These are phyloP conservation scores for Melanitta fusca DNA, from an alignment of 2,797 vertebrate species.

Conservation along the genomic window DNA sequence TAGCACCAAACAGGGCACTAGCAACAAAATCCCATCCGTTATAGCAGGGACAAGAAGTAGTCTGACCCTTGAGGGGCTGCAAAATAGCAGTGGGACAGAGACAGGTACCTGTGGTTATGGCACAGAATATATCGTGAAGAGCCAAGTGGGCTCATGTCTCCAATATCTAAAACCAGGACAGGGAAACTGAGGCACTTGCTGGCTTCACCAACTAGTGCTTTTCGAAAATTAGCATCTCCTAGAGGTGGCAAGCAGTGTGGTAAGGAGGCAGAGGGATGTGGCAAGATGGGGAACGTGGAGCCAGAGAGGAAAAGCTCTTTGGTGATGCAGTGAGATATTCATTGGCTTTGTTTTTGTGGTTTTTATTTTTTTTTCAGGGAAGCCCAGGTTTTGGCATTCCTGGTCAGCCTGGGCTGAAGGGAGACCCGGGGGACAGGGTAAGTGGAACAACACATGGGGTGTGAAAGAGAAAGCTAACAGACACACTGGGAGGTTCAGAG, in stretches of 20 bases:
- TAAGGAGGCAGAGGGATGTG: not conserved
- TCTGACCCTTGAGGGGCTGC: not conserved
- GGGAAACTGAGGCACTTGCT: accelerated
- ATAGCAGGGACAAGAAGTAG: not conserved
- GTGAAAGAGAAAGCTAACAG: not conserved
- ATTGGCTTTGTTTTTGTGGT: not conserved
- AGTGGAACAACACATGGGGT: slow-evolving; percentile 11
- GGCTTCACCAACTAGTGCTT: not conserved
- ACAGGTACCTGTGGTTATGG: not conserved
- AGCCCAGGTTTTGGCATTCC: slow-evolving; percentile 91
- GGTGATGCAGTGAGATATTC: accelerated
- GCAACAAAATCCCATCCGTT: not conserved
- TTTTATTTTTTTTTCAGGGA: slow-evolving; percentile 76
- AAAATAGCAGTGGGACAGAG: not conserved
- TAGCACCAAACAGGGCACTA: not conserved
- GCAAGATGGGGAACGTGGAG: not conserved
- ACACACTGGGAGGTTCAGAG: not conserved
- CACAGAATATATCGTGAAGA: not conserved
- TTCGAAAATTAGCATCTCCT: not conserved
- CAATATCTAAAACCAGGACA: not conserved
- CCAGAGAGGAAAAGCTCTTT: not conserved
- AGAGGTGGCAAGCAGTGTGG: not conserved
- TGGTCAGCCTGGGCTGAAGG: slow-evolving; percentile 87
- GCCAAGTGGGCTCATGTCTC: not conserved
- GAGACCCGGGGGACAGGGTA: slow-evolving; percentile 90